phyloP scores from a whole-genome alignment of 1,140 invertebrate genomes.

The Caenorhabditis remanei region DNA sequence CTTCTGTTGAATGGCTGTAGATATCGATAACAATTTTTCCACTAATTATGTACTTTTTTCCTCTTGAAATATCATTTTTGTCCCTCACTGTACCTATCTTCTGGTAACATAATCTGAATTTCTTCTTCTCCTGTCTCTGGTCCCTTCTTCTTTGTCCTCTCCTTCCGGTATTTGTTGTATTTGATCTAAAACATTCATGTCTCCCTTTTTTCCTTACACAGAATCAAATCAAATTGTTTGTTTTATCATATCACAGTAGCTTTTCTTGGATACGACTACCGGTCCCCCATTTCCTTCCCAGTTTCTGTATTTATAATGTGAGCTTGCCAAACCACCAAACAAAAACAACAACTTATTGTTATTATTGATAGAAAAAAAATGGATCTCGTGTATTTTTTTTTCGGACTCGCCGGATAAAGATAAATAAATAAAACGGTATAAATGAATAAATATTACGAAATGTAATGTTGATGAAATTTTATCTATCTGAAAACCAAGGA shows the following conservation, averaged over 20 bases:
- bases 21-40: not conserved
- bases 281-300: constrained; percentile 20
- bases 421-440: not conserved
- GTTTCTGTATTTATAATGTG: constrained; percentile 54
- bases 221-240: not conserved
- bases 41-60: not conserved
- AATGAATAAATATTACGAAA: constrained; percentile 54
- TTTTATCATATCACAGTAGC: constrained; percentile 44
- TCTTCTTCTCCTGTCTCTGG: no score
- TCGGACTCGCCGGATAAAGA: not conserved
- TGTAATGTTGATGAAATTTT: constrained; percentile 29
- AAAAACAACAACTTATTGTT: constrained; percentile 34
- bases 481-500: not conserved
- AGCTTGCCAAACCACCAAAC: constrained; percentile 37
- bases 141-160: not conserved
- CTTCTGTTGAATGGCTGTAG: constrained; percentile 49
- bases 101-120: not conserved
- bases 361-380: constrained; percentile 14
- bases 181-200: not conserved
- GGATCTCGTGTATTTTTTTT: constrained; percentile 34
- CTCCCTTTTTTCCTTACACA: not conserved
- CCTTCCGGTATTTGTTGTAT: constrained; percentile 15
- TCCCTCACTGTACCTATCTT: not conserved
- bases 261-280: constrained; percentile 13
- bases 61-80: not conserved